These are phyloP conservation scores for Elymnias hypermnestra DNA, from an alignment of 1,140 invertebrate genomes.

Conservation along the genomic window DNA sequence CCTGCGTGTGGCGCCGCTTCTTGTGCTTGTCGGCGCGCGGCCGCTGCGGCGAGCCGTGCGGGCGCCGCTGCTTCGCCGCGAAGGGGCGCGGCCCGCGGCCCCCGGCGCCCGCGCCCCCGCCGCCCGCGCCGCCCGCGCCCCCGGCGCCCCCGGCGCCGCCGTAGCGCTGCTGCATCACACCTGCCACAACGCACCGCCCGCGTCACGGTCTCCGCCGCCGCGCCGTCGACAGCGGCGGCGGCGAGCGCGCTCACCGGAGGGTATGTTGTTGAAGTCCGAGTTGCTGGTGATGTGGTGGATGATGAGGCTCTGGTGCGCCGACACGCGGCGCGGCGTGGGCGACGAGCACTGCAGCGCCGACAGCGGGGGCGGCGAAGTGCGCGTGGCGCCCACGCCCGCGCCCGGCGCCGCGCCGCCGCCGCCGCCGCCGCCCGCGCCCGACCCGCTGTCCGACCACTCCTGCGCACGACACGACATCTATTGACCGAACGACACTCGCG, in stretches of 20 bases:
- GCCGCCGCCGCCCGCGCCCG: no score
- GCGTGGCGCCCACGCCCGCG: conserved; percentile 28
- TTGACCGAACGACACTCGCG: no score
- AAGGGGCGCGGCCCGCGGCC: conserved; percentile 29
- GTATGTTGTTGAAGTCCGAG: conserved; percentile 67
- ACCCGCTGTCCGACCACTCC: conserved; percentile 31
- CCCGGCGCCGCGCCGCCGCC: no score
- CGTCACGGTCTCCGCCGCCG: no score
- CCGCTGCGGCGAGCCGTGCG: conserved; percentile 28
- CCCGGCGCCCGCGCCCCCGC: conserved; percentile 21
- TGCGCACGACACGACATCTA: no score
- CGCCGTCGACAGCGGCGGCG: no score
- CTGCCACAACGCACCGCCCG: conserved; percentile 16
- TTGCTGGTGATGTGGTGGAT: conserved; percentile 68
- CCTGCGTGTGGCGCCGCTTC: conserved; percentile 42
- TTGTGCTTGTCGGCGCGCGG: conserved; percentile 29
- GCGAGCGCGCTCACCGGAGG: conserved; percentile 34
- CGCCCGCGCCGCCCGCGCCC: conserved; percentile 3
- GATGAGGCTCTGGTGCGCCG: conserved; percentile 62
- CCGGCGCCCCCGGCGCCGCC: conserved; percentile 4
- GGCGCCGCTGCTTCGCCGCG: conserved; percentile 44
- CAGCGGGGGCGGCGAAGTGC: conserved; percentile 60
- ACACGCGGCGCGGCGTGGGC: conserved; percentile 61
- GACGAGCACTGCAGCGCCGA: conserved; percentile 66
- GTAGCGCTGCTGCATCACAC: conserved; percentile 52